Base-by-base conservation (phyloP, 2,113 vertebrate species). In the Otis tarda region DNA sequence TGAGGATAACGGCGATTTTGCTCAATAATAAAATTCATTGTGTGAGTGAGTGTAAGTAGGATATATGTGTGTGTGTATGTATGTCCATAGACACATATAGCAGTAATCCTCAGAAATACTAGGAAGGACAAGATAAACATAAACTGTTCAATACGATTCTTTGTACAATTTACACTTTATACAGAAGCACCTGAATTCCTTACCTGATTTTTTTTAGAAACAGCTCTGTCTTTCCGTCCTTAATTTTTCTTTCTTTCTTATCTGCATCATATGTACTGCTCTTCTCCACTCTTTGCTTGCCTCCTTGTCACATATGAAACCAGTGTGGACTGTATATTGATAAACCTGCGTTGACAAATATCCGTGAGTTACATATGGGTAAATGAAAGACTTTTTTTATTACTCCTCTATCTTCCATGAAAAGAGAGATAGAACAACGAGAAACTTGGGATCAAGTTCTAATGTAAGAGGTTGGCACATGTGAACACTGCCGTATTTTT, bases 291-390 rank as follows among this genome's bases (percentile, higher is more conserved):
- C 73, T 56, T 61, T 78, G 45, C 55, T 69, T 74, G 37, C 37
- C 19, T 91, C 65, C 60, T 76, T 41, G 67, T 91, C 91, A 60
- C 35, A 19, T 45, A 30, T 19, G 56, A 90, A 95, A 87, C 37
- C 55, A 67, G 24, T 25, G 39, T 6, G 9, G 80, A 53, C 33
- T 74, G 82, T 71, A 6, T 73, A 30, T 47, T 87, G 95, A 56
- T 49, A 76, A 85, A 89, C 89, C 97, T 97, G 93, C 82, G 89
- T 89, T 83, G 59, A 94, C 11, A 94, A 90, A 96, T 55, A 92
- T 14, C 15, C 27, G 0, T 8, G 47, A 85, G 83, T 96, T 94
- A 95, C 39, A 31, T 37, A 37, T 8, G 6, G 28, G 28, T 65
- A 87, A 60, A 75, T 14, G 14, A 73, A 49, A 84, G 21, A 22